Evolutionary conservation across 2,797 vertebrate genomes (phyloP).

Genomic region (Sylvilagus floridanus): DNA sequence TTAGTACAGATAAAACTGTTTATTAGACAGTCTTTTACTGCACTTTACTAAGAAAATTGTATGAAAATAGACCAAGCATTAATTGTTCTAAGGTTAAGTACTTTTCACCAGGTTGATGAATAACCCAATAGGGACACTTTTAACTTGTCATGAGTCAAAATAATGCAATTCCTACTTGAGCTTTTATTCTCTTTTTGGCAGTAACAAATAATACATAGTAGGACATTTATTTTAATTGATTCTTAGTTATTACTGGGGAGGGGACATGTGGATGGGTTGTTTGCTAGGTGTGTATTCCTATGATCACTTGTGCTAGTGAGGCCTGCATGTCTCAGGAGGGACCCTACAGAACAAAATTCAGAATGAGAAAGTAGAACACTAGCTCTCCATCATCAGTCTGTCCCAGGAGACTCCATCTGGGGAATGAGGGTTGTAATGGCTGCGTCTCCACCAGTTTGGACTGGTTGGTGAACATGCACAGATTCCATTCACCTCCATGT

Average conservation of each 20-base stretch:
- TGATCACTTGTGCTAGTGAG: neutral
- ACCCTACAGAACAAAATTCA: neutral
- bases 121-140: slow-evolving; percentile 29
- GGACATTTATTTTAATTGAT: slow-evolving; percentile 53
- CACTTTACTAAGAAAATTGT: slow-evolving; percentile 43
- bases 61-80: slow-evolving; percentile 66
- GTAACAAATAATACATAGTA: slow-evolving; percentile 34
- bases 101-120: slow-evolving; percentile 54
- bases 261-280: neutral
- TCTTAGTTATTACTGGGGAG: neutral
- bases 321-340: neutral
- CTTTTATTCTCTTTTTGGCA: neutral
- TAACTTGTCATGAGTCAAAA: slow-evolving; percentile 63
- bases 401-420: neutral
- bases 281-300: slow-evolving; percentile 33
- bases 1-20: slow-evolving; percentile 29
- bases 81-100: slow-evolving; percentile 55
- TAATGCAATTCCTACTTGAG: slow-evolving; percentile 48
- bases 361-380: slow-evolving; percentile 27
- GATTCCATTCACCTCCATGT: neutral
- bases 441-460: neutral
- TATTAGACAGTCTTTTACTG: slow-evolving; percentile 51
- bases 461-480: neutral
- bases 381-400: neutral
- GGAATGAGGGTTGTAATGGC: neutral